phyloP scores from a whole-genome alignment of 2,797 vertebrate species.

The Meda fulgida region DNA sequence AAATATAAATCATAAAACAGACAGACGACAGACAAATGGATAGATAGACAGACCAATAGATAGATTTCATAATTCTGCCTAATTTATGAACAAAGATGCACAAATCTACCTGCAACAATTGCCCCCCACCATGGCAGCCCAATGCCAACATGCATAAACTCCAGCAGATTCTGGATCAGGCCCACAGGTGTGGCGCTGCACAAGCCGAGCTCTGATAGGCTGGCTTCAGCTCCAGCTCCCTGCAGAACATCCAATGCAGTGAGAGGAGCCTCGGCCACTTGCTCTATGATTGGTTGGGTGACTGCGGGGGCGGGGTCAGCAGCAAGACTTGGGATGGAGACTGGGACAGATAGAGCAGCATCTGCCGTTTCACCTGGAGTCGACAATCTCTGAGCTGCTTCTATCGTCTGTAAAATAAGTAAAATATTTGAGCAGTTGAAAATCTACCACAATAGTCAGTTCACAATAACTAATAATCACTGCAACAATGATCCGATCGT shows the following conservation, averaged over 20 bases:
- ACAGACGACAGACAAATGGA: neutral
- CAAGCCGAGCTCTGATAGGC: conserved; percentile 84
- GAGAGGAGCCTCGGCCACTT: conserved; percentile 67
- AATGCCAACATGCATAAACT: conserved; percentile 82
- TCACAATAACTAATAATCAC: too few relatives aligned
- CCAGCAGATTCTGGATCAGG: conserved; percentile 84
- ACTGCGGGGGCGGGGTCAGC: conserved; percentile 49
- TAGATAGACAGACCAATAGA: fast-evolving
- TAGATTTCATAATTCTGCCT: neutral
- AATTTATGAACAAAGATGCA: neutral
- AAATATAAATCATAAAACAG: neutral
- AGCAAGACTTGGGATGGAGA: conserved; percentile 18
- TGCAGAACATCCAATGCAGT: conserved; percentile 75
- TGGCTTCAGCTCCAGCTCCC: conserved; percentile 71
- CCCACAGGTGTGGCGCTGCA: conserved; percentile 84
- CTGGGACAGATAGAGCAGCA: conserved; percentile 30
- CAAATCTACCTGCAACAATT: conserved; percentile 77
- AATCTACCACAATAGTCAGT: neutral
- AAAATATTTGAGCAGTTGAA: neutral
- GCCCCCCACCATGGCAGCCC: conserved; percentile 93
- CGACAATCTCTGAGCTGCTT: conserved; percentile 46
- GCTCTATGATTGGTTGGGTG: conserved; percentile 60
- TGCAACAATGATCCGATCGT: too few relatives aligned
- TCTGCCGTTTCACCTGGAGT: conserved; percentile 27
- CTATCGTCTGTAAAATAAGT: conserved; percentile 26